Conservation (phyloP, 1,140 invertebrate species). For the Calliphora vicina region DNA sequence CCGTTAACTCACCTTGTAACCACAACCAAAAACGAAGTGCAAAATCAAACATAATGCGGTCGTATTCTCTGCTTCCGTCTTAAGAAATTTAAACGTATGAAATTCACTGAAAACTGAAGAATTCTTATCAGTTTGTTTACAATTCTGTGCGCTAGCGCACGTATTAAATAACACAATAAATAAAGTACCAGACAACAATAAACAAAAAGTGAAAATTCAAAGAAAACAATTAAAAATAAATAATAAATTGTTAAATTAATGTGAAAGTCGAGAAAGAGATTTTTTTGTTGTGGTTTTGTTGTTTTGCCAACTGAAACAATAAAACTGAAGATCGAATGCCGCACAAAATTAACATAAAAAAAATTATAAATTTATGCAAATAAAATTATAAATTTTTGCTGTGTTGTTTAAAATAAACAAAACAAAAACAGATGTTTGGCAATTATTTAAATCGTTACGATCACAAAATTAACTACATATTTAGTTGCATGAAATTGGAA, state of each 20-base stretch:
- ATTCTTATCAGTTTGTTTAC: conserved; percentile 26
- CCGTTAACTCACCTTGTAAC: not conserved
- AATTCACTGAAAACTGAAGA: not conserved
- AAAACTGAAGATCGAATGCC: not conserved
- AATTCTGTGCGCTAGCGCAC: conserved; percentile 20
- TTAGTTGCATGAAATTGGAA: too few species aligned
- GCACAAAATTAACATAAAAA: too few species aligned
- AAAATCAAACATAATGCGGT: not conserved
- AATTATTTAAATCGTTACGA: too few species aligned
- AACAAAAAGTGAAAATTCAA: conserved; percentile 7
- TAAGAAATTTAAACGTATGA: not conserved
- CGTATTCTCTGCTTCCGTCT: conserved; percentile 15
- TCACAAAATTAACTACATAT: too few species aligned
- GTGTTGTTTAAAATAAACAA: too few species aligned
- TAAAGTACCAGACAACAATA: not conserved
- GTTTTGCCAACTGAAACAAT: not conserved
- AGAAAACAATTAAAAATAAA: not conserved
- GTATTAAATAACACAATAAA: not conserved
- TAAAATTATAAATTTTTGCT: too few species aligned
- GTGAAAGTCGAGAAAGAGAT: not conserved
- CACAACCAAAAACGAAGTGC: not conserved
- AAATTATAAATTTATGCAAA: too few species aligned
- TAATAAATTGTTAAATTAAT: not conserved
- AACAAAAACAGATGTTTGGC: too few species aligned
- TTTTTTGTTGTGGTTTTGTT: not conserved